Evolutionary conservation across 1,140 invertebrate genomes (phyloP), one percentile per base, ranked within the genome.

Genomic region (Zaprionus ornatus): DNA sequence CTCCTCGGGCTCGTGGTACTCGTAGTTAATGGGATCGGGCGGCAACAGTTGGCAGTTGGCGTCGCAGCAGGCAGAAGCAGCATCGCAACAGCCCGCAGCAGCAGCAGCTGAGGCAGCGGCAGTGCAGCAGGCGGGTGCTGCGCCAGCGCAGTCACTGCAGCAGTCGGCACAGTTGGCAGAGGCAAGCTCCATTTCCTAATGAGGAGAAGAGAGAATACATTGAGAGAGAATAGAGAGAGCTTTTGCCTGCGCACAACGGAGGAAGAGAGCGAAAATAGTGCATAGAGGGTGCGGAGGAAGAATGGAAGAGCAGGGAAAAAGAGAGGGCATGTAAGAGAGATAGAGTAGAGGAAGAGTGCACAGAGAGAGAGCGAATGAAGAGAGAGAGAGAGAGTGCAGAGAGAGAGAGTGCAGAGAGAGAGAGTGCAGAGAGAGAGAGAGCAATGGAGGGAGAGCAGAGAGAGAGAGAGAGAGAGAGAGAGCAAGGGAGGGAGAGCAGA

Each of bases 1-100:
- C 60, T 91, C 91, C 37, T 92, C 91, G 2, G 91, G 91, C 50
- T 92, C 91, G 1, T 92, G 79, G 45, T 92, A 92, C n/a, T 82
- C 82, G 23, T 90, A 88, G 65, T 70, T 71, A 0, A 68, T 55
- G 3, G 63, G 25, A 65, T 90, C 81, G 7, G 63, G 40, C 13
- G 77, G 62, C 59, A 77, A 4, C 52, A 90, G 37, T 54, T 75
- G 77, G 56, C 85, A 90, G 25, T 42, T 74, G 9, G 57, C 66
- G 21, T 88, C 86, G 25, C 85, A 88, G 67, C 81, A 90, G 19
- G 59, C 52, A 23, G 65, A 90, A 17, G 59, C 48, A 23, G 65
- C 54, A 17, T 56, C 77, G 50, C 85, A 85, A 56, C 80, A 84
- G 27, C 35, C 57, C 4, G 72, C 12, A 13, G 57, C 25, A 17